Conservation (phyloP, 2,888 invertebrate species). For the Tetragonula carbonaria region DNA sequence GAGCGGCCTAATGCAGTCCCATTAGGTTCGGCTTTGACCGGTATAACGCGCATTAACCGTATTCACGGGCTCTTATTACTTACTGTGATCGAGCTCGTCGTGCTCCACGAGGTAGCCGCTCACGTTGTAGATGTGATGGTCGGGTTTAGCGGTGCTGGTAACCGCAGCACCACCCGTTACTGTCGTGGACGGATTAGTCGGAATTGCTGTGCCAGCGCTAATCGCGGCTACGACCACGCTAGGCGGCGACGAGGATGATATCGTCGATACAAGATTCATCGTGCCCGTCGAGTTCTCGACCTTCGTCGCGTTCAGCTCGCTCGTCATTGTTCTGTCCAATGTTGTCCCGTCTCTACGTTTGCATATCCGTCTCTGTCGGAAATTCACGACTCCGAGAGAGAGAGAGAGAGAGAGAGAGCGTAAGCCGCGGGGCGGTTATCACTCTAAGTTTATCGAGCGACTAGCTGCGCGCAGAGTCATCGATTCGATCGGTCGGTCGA, state of each 20-base stretch:
- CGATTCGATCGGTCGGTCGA: slow-evolving; percentile 18
- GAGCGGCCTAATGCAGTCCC: slow-evolving; percentile 33
- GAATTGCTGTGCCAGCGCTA: slow-evolving; percentile 77
- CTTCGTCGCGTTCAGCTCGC: slow-evolving; percentile 60
- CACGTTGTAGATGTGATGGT: slow-evolving; percentile 79
- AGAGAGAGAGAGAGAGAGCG: not conserved
- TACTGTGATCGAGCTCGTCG: slow-evolving; percentile 82
- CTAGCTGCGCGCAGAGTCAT: slow-evolving; percentile 4
- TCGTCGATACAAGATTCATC: slow-evolving; percentile 70
- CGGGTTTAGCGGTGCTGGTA: slow-evolving; percentile 78
- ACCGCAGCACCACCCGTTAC: slow-evolving; percentile 74
- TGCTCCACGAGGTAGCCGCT: slow-evolving; percentile 79
- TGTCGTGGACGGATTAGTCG: slow-evolving; percentile 80
- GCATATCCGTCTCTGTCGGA: slow-evolving; percentile 8
- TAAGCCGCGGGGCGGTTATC: slow-evolving; percentile 26
- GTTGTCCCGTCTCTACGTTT: not conserved
- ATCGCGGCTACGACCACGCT: slow-evolving; percentile 76
- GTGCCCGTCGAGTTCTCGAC: slow-evolving; percentile 61
- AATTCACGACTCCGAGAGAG: not conserved
- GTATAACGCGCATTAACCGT: slow-evolving; percentile 39
- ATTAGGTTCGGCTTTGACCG: slow-evolving; percentile 41
- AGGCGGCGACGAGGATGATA: slow-evolving; percentile 65
- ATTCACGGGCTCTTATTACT: slow-evolving; percentile 69
- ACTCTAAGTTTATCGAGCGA: not conserved
- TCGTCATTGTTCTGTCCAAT: slow-evolving; percentile 35